These are phyloP conservation scores for Calypte anna DNA, from an alignment of 2,113 vertebrate species.

Conservation along the genomic window DNA sequence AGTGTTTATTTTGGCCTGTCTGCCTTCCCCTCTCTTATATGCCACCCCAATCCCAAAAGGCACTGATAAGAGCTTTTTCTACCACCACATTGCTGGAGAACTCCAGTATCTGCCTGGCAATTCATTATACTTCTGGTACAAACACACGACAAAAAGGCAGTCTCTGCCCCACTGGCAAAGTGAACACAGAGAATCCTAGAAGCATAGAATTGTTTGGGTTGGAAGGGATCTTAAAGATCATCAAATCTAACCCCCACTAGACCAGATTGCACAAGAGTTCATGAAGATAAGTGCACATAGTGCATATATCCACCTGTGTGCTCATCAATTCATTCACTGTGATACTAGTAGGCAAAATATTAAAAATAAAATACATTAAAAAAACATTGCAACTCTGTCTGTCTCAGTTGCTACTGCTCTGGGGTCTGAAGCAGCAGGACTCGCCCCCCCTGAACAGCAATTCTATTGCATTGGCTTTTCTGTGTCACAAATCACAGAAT, in stretches of 20 bases:
- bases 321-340: not conserved
- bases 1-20: not conserved
- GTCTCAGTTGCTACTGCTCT: not conserved
- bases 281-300: no score
- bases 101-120: not conserved
- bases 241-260: no score
- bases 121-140: not conserved
- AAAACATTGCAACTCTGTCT: not conserved
- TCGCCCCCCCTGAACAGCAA: not conserved
- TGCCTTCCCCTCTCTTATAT: not conserved
- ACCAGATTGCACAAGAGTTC: no score
- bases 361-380: not conserved
- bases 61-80: not conserved
- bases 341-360: not conserved
- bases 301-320: not conserved
- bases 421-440: not conserved
- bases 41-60: not conserved
- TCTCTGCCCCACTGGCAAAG: not conserved
- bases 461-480: not conserved
- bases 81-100: not conserved
- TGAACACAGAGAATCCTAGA: no score
- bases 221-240: no score
- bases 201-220: no score
- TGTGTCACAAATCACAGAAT: not conserved
- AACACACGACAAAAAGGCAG: not conserved